Evolutionary conservation across 2,113 vertebrate genomes (phyloP).

Genomic region (Cryptomyrus ogoouensis): DNA sequence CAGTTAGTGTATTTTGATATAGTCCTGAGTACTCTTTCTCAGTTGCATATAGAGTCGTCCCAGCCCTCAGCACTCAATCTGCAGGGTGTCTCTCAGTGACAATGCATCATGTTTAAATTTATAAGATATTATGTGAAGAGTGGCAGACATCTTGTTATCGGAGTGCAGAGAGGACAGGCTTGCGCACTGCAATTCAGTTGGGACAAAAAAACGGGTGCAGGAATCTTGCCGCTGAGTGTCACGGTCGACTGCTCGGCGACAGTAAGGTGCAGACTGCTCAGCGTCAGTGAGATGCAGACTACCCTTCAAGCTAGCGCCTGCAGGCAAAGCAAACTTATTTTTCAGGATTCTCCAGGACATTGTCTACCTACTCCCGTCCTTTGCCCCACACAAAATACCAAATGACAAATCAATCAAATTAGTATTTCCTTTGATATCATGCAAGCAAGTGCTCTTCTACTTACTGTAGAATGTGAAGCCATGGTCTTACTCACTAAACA

Average conservation of each 20-base stretch:
- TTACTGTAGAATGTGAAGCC: not conserved
- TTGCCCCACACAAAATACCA: not conserved
- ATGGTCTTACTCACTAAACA: not conserved
- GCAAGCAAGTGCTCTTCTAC: not conserved
- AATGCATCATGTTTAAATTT: constrained; percentile 42
- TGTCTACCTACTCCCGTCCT: not conserved
- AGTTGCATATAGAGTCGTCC: constrained; percentile 18
- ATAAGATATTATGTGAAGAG: constrained; percentile 31
- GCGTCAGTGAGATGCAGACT: not conserved
- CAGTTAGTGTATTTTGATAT: not conserved
- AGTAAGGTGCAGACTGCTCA: not conserved
- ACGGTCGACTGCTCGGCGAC: not conserved
- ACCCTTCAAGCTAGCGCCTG: not conserved
- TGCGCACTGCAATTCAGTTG: constrained; percentile 51
- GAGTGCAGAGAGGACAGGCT: constrained; percentile 37
- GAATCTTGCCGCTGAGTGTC: constrained; percentile 30
- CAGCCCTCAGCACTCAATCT: constrained; percentile 41
- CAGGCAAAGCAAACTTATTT: not conserved
- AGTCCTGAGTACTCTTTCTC: not conserved
- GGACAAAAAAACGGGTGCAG: constrained; percentile 33
- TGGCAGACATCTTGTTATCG: constrained; percentile 47
- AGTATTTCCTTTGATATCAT: not conserved
- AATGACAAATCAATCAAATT: not conserved
- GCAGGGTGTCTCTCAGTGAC: constrained; percentile 33
- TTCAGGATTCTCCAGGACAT: not conserved